These are phyloP conservation scores for Neomorphus geoffroyi DNA, from an alignment of 2,797 vertebrate genomes.

Conservation along the genomic window DNA sequence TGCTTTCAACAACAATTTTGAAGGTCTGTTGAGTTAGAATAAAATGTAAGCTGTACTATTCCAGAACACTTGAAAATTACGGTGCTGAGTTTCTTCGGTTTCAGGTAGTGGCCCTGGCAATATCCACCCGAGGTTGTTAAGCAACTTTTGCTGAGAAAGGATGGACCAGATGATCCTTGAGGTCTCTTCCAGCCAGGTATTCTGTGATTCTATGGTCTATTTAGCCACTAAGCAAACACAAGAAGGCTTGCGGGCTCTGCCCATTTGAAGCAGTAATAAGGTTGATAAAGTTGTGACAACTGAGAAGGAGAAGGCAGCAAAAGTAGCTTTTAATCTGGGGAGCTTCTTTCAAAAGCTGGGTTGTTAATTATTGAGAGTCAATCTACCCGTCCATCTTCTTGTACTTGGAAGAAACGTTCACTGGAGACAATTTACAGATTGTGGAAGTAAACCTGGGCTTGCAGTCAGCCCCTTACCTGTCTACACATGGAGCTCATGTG, in stretches of 20 bases:
- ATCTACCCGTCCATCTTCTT: background rate
- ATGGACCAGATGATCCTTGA: too few relatives aligned
- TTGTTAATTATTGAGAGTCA: background rate
- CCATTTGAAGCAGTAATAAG: background rate
- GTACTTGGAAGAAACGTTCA: background rate
- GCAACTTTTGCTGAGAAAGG: too few relatives aligned
- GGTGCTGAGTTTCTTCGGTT: background rate
- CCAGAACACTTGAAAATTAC: background rate
- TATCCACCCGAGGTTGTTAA: too few relatives aligned
- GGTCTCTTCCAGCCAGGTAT: too few relatives aligned
- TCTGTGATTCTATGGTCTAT: too few relatives aligned
- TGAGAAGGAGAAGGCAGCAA: background rate
- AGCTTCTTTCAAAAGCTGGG: background rate
- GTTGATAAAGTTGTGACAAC: background rate
- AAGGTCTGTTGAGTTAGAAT: background rate
- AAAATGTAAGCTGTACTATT: background rate
- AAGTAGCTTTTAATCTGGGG: background rate
- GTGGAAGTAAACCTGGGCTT: background rate
- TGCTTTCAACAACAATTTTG: slow-evolving; percentile 12
- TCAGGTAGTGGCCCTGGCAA: background rate
- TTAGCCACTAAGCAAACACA: background rate
- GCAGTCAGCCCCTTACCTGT: background rate
- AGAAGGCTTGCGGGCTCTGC: background rate
- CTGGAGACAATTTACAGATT: background rate
- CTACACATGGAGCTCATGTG: background rate